Percentiles rank a stretch among this genome's conserved stretches.
Conservation (phyloP, 2,797 vertebrate genomes). For the Mus spretus region DNA sequence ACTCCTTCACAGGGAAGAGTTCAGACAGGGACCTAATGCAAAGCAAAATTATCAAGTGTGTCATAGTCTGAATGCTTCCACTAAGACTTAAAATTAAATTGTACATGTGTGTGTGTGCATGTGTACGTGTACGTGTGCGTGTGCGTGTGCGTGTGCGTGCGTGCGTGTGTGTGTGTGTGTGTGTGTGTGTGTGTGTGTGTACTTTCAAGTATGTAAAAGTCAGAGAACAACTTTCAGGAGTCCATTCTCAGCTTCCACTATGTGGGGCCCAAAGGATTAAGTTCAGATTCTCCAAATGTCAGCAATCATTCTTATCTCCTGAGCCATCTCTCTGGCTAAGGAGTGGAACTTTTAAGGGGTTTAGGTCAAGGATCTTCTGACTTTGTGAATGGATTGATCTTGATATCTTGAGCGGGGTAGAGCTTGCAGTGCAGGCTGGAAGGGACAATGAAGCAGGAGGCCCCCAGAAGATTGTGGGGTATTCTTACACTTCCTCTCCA, state of each 20-base stretch:
- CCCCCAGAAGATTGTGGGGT: background rate
- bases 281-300: background rate
- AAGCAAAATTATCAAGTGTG: background rate
- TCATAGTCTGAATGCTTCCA: background rate
- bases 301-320: background rate
- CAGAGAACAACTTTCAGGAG: background rate
- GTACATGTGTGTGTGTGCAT: background rate
- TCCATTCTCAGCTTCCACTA: background rate
- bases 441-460: rapidly evolving
- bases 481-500: background rate
- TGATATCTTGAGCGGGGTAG: background rate
- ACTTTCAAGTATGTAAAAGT: background rate
- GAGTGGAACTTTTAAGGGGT: background rate
- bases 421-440: background rate
- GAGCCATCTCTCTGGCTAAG: background rate
- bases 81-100: background rate
- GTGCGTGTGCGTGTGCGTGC: background rate
- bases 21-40: background rate
- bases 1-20: background rate
- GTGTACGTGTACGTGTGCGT: background rate
- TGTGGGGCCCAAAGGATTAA: background rate
- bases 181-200: background rate
- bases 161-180: background rate
- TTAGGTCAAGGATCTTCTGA: background rate
- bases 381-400: background rate